Evolutionary conservation across 1,140 invertebrate species (phyloP).

Genomic region (Trichoplusia ni): DNA sequence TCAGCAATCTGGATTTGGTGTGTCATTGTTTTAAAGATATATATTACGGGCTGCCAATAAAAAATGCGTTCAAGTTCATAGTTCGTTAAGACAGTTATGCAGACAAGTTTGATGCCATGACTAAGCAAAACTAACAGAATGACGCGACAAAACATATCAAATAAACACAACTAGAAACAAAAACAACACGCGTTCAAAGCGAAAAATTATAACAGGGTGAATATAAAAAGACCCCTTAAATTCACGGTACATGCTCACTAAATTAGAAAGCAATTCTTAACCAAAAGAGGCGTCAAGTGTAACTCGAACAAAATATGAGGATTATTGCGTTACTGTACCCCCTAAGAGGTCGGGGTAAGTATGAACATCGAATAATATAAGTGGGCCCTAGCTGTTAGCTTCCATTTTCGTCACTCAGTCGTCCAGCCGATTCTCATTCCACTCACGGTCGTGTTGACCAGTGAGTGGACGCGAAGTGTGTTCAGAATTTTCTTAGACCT

Average conservation of each 20-base stretch:
- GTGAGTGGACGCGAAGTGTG: constrained; percentile 37
- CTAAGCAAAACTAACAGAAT: no score
- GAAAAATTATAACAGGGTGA: background rate
- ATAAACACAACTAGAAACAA: background rate
- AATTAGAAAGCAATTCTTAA: constrained; percentile 35
- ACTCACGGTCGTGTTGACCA: constrained; percentile 37
- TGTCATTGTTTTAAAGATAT: no score
- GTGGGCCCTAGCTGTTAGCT: constrained; percentile 43
- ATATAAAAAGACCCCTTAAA: background rate
- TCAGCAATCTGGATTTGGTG: no score
- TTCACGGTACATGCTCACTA: background rate
- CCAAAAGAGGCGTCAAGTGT: constrained; percentile 45
- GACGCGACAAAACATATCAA: background rate
- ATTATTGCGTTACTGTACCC: constrained; percentile 55
- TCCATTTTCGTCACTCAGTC: constrained; percentile 56
- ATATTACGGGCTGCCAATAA: no score
- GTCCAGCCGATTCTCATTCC: constrained; percentile 25
- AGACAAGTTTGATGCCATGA: no score
- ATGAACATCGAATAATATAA: constrained; percentile 62
- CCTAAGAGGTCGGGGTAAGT: constrained; percentile 38
- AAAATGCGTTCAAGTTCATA: no score
- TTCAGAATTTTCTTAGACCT: constrained; percentile 37
- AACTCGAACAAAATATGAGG: constrained; percentile 55
- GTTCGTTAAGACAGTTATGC: no score
- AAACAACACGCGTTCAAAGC: background rate